Evolutionary conservation across 2,113 vertebrate species (phyloP), one percentile per base, ranked within the genome.

Genomic region (Anolis carolinensis): DNA sequence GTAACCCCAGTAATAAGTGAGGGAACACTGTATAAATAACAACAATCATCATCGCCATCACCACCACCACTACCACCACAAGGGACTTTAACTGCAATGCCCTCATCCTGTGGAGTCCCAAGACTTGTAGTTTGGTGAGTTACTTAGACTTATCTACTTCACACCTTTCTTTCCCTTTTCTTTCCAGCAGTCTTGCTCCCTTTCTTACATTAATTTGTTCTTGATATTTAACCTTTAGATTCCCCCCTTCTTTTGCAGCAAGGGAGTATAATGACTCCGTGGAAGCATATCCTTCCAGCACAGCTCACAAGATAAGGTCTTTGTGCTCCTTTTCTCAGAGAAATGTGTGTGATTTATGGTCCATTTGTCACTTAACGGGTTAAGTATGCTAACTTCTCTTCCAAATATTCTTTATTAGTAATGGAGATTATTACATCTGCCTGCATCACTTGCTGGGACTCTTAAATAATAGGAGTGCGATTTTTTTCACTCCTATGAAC

Each of bases 201-300:
- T 84, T 83, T 86, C 83, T 84, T 68, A 25, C 81, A 71, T 94
- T 93, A 88, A 89, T 90, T 94, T 93, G 44, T 91, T 84, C 92
- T 76, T 92, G 89, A 90, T 90, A 87, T 86, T 94, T 94, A 92
- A 94, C 90, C 92, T 95, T 94, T 84, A 85, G 72, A 81, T 88
- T 93, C 21, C 20, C 20, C 2, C 20, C 25, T n/a, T 21, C 25
- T 93, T 92, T 93, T 89, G 87, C 85, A 81, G 84, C 62, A 89
- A 93, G 90, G 84, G 65, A 90, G 32, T 75, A 34, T 87, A 91
- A 90, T 91, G 90, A 82, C 77, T 93, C 89, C 71, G 94, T 86
- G 83, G 91, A 77, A 92, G 86, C 90, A 18, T 74, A 81, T 86
- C 7, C 2, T 89, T 81, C 87, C 85, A 91, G 86, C 90, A 92